Evolutionary conservation across 2,113 vertebrate species (phyloP), one percentile per base, ranked within the genome.

Genomic region (Apus apus): DNA sequence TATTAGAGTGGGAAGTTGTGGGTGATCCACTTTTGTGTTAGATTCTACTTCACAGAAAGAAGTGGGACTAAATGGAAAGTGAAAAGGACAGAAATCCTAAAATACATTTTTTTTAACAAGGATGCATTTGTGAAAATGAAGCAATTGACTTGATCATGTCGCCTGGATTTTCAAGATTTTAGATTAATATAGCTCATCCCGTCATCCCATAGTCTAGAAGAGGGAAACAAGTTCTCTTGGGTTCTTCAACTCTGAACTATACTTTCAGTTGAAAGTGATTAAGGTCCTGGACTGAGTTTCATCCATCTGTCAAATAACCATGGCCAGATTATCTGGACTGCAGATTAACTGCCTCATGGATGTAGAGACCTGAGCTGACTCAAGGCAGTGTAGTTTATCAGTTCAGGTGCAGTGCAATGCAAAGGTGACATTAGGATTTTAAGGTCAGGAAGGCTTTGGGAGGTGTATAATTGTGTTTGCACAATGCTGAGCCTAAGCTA

Each of bases 381-480:
- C 43, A 7, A 57, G 7, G 13, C 26, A 83, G 75, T 0, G 0
- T 2, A 19, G 34, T 45, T 66, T 87, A 43, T 71, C 32, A 16
- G 81, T 90, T 82, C 54, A 79, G 71, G 58, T 46, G 82, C 45
- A 13, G 71, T 29, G 50, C 67, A 75, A 65, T 22, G 54, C 45
- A 78, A 36, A 89, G 85, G 54, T 6, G 0, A 61, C 58, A 17
- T n/a, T 68, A 48, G 62, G 71, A 93, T 96, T 91, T 76, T 46
- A 36, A 76, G 90, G 87, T 85, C 94, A 91, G 53, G 51, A 50
- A 87, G 23, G 48, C 65, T 58, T 89, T 2, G 13, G 57, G 61
- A 80, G 34, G 27, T 79, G 30, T 32, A 23, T 64, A 83, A 53
- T 27, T 36, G 7, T 94, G 66, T 89, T 91, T 94, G 70, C 50